phyloP scores from a whole-genome alignment of 2,113 vertebrate genomes.

The Nyctereutes procyonoides region DNA sequence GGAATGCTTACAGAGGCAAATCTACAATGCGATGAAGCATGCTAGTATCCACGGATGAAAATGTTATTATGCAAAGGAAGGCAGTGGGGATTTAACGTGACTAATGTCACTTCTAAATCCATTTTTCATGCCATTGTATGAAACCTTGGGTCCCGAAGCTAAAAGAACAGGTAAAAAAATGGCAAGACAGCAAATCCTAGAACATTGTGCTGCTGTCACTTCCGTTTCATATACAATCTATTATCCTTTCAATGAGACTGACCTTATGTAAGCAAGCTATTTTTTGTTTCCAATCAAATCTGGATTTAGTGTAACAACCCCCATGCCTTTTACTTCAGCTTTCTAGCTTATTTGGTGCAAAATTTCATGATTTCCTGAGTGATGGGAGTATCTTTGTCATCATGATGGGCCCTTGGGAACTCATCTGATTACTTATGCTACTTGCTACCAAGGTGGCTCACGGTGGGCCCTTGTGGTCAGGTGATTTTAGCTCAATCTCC shows the following conservation, averaged over 20 bases:
- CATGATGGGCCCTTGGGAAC: not conserved
- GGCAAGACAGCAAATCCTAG: not conserved
- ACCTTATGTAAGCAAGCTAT: not conserved
- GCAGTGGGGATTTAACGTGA: not conserved
- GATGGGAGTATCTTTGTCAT: not conserved
- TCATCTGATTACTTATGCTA: not conserved
- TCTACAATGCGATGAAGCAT: not conserved
- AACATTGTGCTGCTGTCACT: not conserved
- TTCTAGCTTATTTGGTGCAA: not conserved
- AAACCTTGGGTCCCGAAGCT: not conserved
- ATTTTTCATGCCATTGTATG: not conserved
- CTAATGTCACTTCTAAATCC: not conserved
- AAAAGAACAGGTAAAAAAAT: conserved; percentile 26
- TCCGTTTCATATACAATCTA: not conserved
- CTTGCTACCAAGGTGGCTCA: not conserved
- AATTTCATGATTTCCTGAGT: not conserved
- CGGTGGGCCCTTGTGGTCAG: not conserved
- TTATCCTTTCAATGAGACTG: not conserved
- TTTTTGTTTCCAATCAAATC: not conserved
- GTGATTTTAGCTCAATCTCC: not conserved
- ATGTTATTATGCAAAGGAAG: not conserved
- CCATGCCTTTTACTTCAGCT: not conserved
- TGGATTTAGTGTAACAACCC: not conserved
- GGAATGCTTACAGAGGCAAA: not conserved
- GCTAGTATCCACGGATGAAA: not conserved